Evolutionary conservation across 2,797 vertebrate genomes (phyloP), one percentile per base, ranked within the genome.

Genomic region (Synanceia verrucosa): DNA sequence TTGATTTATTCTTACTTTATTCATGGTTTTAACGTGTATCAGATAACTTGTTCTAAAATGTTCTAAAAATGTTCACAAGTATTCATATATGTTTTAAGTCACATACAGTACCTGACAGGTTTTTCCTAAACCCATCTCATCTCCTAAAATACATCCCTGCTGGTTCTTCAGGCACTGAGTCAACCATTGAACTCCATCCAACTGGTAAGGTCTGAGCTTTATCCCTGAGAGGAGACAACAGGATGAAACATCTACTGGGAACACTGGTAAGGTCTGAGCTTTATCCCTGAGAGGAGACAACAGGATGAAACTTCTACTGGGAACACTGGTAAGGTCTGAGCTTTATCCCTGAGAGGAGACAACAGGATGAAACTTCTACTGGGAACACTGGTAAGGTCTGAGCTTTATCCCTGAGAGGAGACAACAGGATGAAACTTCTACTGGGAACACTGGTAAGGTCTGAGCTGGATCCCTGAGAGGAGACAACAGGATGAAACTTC

Each of bases 31-130:
- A 41, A 41, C 8, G 16, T 18, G 16, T 39, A 41, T 41, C 18
- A 18, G 5, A 41, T 41, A 41, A 41, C 37, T n/a, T 39, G 37
- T 39, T 39, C 18, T 41, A 41, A 41, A 41, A 41, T 41, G 37
- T 41, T 1, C 3, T 18, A 41, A 41, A 37, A 34, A 34, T 39
- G 16, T 39, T 39, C 37, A 39, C 6, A 39, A 16, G 37, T 39
- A 14, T 39, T 39, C 14, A 41, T 18, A n/a, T 18, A 41, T 8
- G 37, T 18, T 16, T n/a, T n/a, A n/a, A n/a, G n/a, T n/a, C n/a
- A n/a, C n/a, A n/a, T n/a, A n/a, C n/a, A n/a, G n/a, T 41, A 99
- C 97, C 96, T 99, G 97, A 66, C 97, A 98, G 72, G 97, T 98
- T 91, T 99, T 99, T 0, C 97, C 97, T 75, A 99, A 89, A 58